These are phyloP conservation scores for Drepana falcataria DNA, from an alignment of 2,888 invertebrate species.

Conservation along the genomic window DNA sequence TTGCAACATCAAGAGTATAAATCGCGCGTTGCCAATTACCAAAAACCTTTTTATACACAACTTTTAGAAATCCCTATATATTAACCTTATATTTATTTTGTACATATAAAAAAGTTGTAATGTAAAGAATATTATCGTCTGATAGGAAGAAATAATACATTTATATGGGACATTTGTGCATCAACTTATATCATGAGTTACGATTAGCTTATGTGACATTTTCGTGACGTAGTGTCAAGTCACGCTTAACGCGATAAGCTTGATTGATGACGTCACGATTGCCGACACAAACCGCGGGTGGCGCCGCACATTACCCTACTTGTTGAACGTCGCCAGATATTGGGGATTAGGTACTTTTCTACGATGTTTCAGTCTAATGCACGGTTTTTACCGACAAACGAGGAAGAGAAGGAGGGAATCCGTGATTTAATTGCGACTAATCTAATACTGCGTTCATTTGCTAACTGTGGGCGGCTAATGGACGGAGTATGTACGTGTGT, in stretches of 20 bases:
- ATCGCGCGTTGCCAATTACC: too few species aligned
- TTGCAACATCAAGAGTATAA: too few species aligned
- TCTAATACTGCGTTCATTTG: slow-evolving; percentile 1
- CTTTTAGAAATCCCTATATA: too few species aligned
- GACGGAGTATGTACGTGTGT: slow-evolving; percentile 9
- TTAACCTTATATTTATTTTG: too few species aligned
- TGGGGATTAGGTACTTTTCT: too few species aligned
- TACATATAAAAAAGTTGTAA: too few species aligned
- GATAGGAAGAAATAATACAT: too few species aligned
- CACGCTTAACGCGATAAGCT: slow-evolving; percentile 52
- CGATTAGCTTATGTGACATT: slow-evolving; percentile 6
- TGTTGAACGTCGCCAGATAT: slow-evolving; percentile 27
- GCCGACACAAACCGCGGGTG: slow-evolving; percentile 15
- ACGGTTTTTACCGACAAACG: too few species aligned
- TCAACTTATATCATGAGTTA: background rate
- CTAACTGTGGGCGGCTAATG: slow-evolving; percentile 11
- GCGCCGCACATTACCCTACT: slow-evolving; percentile 42
- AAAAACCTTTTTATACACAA: too few species aligned
- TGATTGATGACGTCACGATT: slow-evolving; percentile 68
- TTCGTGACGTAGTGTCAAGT: slow-evolving; percentile 27
- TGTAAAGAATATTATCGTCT: too few species aligned
- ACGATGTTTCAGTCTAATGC: too few species aligned
- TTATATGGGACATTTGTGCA: too few species aligned
- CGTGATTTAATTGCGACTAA: background rate
- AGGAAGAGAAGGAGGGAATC: background rate